These are phyloP conservation scores for Dicroscelio sp. DNA, from an alignment of 2,888 invertebrate genomes.

Conservation along the genomic window DNA sequence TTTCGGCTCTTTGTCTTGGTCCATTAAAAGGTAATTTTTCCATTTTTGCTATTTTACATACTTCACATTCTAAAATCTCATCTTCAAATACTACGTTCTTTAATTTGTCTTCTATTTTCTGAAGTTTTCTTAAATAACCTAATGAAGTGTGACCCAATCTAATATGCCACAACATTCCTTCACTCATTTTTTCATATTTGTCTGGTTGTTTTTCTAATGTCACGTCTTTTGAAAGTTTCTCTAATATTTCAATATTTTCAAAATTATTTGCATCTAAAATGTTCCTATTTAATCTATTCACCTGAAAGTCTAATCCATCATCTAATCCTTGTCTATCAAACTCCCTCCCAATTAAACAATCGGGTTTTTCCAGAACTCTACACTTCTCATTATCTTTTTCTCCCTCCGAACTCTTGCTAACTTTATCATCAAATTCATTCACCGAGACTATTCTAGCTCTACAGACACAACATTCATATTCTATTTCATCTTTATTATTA, in stretches of 20 bases:
- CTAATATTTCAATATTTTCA: neutral
- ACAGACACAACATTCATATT: neutral
- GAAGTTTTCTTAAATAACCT: conserved; percentile 7
- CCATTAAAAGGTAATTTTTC: too few relatives aligned
- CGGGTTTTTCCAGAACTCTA: neutral
- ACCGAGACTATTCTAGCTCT: conserved; percentile 5
- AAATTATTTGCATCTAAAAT: neutral
- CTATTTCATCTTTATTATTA: neutral
- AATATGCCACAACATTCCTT: neutral
- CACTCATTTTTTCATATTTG: neutral
- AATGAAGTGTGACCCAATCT: neutral
- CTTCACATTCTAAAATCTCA: neutral
- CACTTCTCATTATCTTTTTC: neutral
- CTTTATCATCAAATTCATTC: neutral
- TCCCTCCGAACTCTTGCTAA: neutral
- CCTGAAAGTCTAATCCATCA: too few relatives aligned
- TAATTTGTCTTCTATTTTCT: neutral
- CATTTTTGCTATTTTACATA: neutral
- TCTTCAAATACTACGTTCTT: neutral
- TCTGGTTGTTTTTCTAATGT: neutral
- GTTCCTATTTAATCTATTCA: neutral
- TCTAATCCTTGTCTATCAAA: too few relatives aligned
- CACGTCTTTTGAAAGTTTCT: neutral
- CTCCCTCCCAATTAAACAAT: too few relatives aligned
- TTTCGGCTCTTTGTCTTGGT: too few relatives aligned